Evolutionary conservation across 2,888 invertebrate species (phyloP), one percentile per base, ranked within the genome.

Genomic region (Agonopterix arenella): DNA sequence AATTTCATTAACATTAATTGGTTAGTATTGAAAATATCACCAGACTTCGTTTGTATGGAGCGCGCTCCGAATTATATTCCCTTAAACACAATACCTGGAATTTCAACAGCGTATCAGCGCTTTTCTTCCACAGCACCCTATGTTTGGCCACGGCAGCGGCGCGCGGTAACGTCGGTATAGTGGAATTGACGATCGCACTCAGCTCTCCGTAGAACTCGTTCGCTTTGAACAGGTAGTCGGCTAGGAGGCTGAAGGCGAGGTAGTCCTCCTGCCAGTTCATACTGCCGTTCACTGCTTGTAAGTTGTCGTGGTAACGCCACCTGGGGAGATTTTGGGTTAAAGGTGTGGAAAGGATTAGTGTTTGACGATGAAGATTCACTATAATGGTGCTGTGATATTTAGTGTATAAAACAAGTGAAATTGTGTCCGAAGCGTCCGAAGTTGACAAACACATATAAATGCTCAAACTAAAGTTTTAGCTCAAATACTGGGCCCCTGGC

Each of bases 181-280:
- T 89, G 0, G 89, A 89, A 61, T 89, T 89, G 36, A 90, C 85
- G 0, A 82, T 51, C 0, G 89, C 89, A 18, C 73, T 81, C 16
- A 90, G 60, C 51, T 89, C 88, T 0, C 89, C 90, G 41, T 78
- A 90, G 61, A 88, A 89, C 60, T 89, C 88, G 51, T 86, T 84
- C 0, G 84, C 80, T 44, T 80, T 83, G 61, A 90, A 80, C 45
- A 89, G 58, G 50, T 90, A 90, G 67, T 90, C 89, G 0, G 86
- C 86, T 0, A 89, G 66, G 0, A 90, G 62, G n/a, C 70, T 73
- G 66, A 90, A 89, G 0, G 85, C 77, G 0, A 90, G 62, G 57
- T 84, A 82, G 57, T 90, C 88, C 52, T 85, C 77, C 51, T 90
- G 86, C 90, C 90, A 90, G 64, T 85, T 86, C 89, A 90, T 90